phyloP scores from a whole-genome alignment of 2,888 invertebrate genomes.

The Micoletzkya japonica region DNA sequence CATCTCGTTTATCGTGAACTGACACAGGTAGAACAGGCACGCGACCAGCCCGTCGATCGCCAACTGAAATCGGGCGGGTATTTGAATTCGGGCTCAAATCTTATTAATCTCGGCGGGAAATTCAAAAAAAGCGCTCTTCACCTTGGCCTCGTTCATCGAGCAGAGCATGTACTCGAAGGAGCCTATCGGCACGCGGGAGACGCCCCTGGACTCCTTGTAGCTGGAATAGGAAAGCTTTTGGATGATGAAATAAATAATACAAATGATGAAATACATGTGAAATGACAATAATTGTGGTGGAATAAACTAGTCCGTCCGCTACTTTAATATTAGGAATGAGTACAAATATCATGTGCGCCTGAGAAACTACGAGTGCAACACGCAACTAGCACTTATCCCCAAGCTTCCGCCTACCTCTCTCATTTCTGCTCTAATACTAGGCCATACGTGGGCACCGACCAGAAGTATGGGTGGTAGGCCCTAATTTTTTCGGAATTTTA shows the following conservation, averaged over 20 bases:
- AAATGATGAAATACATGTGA: neutral
- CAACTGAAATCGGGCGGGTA: constrained; percentile 16
- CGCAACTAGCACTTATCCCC: too few species aligned
- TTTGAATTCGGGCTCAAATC: too few species aligned
- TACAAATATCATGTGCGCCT: too few species aligned
- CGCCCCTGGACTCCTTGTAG: constrained; percentile 16
- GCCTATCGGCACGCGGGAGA: constrained; percentile 12
- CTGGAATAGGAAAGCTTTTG: neutral
- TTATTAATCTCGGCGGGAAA: too few species aligned
- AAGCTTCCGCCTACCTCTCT: too few species aligned
- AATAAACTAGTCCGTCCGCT: neutral
- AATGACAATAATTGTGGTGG: neutral
- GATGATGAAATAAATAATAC: neutral
- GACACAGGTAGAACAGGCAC: constrained; percentile 26
- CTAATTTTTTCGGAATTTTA: too few species aligned
- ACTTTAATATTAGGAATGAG: neutral
- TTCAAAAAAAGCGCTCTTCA: neutral
- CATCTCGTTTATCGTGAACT: constrained; percentile 28
- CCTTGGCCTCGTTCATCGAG: constrained; percentile 24
- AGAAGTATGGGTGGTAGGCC: too few species aligned
- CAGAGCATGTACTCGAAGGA: constrained; percentile 22
- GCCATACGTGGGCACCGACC: too few species aligned
- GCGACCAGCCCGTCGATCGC: constrained; percentile 17
- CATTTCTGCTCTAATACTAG: too few species aligned
- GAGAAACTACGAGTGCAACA: too few species aligned